These are phyloP conservation scores for Callorhinus ursinus DNA, from an alignment of 2,113 vertebrate species.

Conservation along the genomic window DNA sequence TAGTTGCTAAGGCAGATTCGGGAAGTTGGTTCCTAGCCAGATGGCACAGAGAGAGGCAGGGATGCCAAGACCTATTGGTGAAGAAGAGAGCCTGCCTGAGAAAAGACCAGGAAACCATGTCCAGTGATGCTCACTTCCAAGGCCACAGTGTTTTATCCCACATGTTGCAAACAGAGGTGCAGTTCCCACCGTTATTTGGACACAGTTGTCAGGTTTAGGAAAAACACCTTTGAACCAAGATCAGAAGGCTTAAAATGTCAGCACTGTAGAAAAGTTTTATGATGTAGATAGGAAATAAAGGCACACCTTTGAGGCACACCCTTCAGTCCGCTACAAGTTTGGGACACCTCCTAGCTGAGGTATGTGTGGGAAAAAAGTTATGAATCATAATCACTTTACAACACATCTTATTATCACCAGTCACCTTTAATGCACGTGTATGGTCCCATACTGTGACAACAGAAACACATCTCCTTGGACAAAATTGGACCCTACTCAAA, in stretches of 20 bases:
- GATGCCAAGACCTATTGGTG: constrained; percentile 42
- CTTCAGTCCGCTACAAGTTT: constrained; percentile 14
- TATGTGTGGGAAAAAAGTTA: background rate
- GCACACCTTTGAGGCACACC: constrained; percentile 52
- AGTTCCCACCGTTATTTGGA: background rate
- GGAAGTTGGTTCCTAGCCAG: constrained; percentile 31
- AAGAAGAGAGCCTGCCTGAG: constrained; percentile 19
- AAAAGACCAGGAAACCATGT: constrained; percentile 22
- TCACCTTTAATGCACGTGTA: background rate
- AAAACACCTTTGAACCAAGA: background rate
- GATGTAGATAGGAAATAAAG: constrained; percentile 35
- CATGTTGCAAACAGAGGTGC: background rate
- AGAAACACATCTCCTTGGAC: background rate
- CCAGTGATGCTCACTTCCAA: background rate
- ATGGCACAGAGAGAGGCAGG: background rate
- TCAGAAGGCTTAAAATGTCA: constrained; percentile 30
- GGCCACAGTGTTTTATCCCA: background rate
- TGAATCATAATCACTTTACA: constrained; percentile 47
- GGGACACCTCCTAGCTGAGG: constrained; percentile 45
- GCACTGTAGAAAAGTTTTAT: background rate
- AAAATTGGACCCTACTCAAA: background rate
- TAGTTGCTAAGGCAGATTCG: constrained; percentile 59
- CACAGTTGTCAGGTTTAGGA: background rate
- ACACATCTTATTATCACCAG: background rate
- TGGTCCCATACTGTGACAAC: background rate